Percentiles rank a stretch among this genome's conserved stretches.
These are phyloP conservation scores for Hypotaenidia okinawae DNA, from an alignment of 2,797 vertebrate genomes.

Conservation along the genomic window DNA sequence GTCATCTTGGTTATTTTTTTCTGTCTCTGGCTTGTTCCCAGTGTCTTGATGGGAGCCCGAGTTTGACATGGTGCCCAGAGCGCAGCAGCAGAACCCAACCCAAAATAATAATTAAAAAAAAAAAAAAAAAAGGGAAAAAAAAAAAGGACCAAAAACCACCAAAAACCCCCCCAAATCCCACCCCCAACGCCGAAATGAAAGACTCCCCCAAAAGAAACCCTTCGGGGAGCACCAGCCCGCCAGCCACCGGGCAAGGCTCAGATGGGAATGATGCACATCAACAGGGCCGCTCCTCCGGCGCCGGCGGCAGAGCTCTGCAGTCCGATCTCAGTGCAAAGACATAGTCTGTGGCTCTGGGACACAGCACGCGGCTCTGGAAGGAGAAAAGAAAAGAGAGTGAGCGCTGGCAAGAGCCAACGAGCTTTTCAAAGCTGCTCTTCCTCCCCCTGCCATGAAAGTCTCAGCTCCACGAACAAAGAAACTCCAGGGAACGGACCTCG, in stretches of 20 bases:
- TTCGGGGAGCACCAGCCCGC: constrained; percentile 23
- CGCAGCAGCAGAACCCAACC: not conserved
- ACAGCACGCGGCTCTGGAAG: constrained; percentile 72
- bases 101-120: not conserved
- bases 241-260: constrained; percentile 7
- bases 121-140: fast-evolving
- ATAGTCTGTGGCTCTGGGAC: constrained; percentile 63
- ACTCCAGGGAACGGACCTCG: constrained; percentile 54
- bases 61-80: constrained; percentile 87
- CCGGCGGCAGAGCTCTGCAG: constrained; percentile 13
- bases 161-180: not conserved
- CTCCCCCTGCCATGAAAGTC: constrained; percentile 54
- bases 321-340: constrained; percentile 71
- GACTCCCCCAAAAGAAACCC: not conserved
- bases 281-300: not conserved
- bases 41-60: constrained; percentile 82
- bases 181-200: not conserved
- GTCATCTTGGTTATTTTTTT: constrained; percentile 85
- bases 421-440: constrained; percentile 36
- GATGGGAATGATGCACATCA: not conserved
- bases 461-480: not conserved
- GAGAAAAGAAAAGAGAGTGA: constrained; percentile 59
- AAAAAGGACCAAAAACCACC: not conserved
- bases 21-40: constrained; percentile 81
- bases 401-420: not conserved